Evolutionary conservation across 2,113 vertebrate genomes (phyloP).

Genomic region (Triplophysa tibetana): DNA sequence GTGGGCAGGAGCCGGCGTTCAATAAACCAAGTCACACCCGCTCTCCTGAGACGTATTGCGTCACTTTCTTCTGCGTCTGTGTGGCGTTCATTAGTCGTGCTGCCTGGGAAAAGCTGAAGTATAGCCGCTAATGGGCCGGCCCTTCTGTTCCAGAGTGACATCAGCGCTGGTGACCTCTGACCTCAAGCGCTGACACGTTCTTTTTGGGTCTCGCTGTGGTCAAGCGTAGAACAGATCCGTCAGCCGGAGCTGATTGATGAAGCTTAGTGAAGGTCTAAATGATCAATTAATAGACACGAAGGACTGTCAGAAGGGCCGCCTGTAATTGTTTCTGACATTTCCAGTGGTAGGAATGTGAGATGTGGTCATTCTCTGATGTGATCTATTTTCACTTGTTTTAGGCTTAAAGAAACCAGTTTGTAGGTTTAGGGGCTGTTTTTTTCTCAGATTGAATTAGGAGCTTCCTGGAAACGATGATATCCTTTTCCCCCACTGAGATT

Average conservation of each 20-base stretch:
- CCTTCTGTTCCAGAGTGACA: constrained; percentile 26
- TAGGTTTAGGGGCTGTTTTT: neutral
- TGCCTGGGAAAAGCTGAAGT: constrained; percentile 15
- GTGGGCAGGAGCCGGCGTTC: neutral
- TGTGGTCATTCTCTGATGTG: neutral
- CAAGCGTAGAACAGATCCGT: neutral
- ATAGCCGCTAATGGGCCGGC: neutral
- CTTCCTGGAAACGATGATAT: neutral
- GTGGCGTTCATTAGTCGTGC: constrained; percentile 2
- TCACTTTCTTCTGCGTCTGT: constrained; percentile 31
- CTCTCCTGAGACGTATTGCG: constrained; percentile 37
- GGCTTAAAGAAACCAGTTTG: neutral
- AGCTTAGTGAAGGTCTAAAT: constrained; percentile 32
- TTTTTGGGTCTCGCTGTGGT: constrained; percentile 13
- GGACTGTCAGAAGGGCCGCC: neutral
- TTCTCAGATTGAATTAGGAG: neutral
- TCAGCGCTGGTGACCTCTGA: constrained; percentile 34
- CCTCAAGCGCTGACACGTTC: constrained; percentile 18
- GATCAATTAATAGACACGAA: constrained; percentile 23
- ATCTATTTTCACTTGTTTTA: neutral
- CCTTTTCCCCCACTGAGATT: neutral
- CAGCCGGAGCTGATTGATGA: constrained; percentile 20
- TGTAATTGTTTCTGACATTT: neutral
- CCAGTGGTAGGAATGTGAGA: neutral
- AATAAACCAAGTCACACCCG: constrained; percentile 35